Percentiles rank a stretch among this genome's conserved stretches.
phyloP scores from a whole-genome alignment of 2,113 vertebrate species.

The Choloepus hoffmanni region DNA sequence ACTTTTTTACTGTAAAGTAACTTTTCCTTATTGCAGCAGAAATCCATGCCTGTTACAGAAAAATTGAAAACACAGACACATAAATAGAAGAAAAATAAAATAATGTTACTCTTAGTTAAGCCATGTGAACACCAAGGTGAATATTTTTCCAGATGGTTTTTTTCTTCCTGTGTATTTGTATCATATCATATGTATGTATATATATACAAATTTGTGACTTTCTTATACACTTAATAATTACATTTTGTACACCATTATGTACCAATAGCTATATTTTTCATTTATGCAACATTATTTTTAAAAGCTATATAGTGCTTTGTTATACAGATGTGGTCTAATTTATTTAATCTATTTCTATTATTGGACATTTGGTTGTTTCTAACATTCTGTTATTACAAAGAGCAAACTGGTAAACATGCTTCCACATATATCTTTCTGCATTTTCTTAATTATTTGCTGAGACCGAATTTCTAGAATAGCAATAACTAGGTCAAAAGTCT shows the following conservation, averaged over 20 bases:
- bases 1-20: neutral
- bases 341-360: constrained; percentile 4
- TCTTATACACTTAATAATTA: neutral
- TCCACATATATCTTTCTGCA: constrained; percentile 39
- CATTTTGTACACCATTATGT: neutral
- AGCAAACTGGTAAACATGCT: constrained; percentile 15
- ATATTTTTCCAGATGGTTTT: neutral
- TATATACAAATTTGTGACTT: neutral
- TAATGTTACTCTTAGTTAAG: neutral
- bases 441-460: constrained; percentile 54
- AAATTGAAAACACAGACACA: neutral
- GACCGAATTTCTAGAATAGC: constrained; percentile 46
- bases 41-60: neutral
- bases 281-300: constrained; percentile 34
- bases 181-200: too few species aligned
- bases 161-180: neutral
- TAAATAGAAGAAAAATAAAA: constrained; percentile 44
- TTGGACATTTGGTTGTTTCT: neutral
- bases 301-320: neutral
- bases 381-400: constrained; percentile 34
- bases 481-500: constrained; percentile 24
- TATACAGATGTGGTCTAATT: neutral
- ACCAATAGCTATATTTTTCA: neutral
- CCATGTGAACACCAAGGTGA: neutral
- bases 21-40: neutral